Evolutionary conservation across 2,113 vertebrate genomes (phyloP), one percentile per base, ranked within the genome.

Genomic region (Tetrao urogallus): DNA sequence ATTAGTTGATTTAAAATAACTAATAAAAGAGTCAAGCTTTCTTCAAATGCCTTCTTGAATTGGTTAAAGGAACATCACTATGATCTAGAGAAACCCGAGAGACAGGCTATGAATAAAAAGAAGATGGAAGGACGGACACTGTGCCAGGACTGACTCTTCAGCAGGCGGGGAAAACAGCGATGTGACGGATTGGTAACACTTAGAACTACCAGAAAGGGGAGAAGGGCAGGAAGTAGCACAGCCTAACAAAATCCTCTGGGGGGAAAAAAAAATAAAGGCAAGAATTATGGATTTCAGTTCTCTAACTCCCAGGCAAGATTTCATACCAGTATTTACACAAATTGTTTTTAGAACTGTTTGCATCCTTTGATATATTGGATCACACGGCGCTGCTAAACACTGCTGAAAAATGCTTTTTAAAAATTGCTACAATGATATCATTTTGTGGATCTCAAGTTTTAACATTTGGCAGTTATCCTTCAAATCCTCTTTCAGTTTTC

Each of bases 211-310:
- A 34, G n/a, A 21, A 42, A 24, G 2, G 8, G 16, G 3, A 78
- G 8, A 50, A 4, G 2, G 11, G 8, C 48, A 8, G 69, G 20
- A 5, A 91, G n/a, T 43, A 66, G 78, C 57, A 92, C 75, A 32
- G 28, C 38, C 30, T 45, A 24, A 63, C 84, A 65, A 87, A n/a
- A 2, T 8, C 42, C 40, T 67, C 5, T 38, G 61, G 64, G 75
- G 89, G 81, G 80, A 34, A 52, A 63, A 90, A 48, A 50, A 50
- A 48, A 22, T 22, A 48, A 48, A 18, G 3, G 14, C 56, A 89
- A 86, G 47, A 94, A 94, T 63, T 93, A 19, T 25, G 47, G 52
- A 78, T 88, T 91, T 72, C 63, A 61, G 63, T 32, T 71, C 47
- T 79, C 28, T 85, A 75, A 54, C 81, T 16, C 25, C 28, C 34